A percentile compares a stretch with the other conserved stretches of the same genome.
phyloP scores from a whole-genome alignment of 2,113 vertebrate species.

The Microtus montanus region DNA sequence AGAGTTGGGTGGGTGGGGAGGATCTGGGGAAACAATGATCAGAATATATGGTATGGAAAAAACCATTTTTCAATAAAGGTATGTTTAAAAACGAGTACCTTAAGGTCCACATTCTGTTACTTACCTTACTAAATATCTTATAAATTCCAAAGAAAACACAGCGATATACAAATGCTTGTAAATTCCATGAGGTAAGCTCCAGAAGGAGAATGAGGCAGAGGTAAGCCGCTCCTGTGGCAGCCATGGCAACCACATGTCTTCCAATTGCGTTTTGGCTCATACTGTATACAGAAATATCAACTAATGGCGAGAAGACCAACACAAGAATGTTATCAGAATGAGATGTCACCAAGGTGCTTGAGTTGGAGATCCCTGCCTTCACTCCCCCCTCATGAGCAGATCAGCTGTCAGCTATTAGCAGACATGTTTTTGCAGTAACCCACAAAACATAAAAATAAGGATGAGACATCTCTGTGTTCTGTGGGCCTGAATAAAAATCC shows the following conservation, averaged over 20 bases:
- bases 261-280: slow-evolving; percentile 91
- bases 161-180: slow-evolving; percentile 71
- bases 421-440: not conserved
- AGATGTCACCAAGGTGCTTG: not conserved
- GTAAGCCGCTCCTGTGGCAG: slow-evolving; percentile 88
- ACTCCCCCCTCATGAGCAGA: no score
- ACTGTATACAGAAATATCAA: slow-evolving; percentile 89
- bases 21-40: not conserved
- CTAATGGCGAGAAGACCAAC: not conserved
- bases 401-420: not conserved
- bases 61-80: not conserved
- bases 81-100: not conserved
- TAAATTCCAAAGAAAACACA: slow-evolving; percentile 75
- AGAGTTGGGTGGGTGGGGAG: not conserved
- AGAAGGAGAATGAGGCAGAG: slow-evolving; percentile 90
- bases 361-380: not conserved
- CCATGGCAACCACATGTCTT: slow-evolving; percentile 90
- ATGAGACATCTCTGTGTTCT: not conserved
- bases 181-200: slow-evolving; percentile 88
- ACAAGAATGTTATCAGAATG: not conserved
- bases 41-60: not conserved
- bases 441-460: not conserved
- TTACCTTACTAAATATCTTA: slow-evolving; percentile 88
- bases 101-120: not conserved
- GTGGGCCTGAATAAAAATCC: not conserved